Evolutionary conservation across 2,113 vertebrate species (phyloP).

Genomic region (Plestiodon gilberti): DNA sequence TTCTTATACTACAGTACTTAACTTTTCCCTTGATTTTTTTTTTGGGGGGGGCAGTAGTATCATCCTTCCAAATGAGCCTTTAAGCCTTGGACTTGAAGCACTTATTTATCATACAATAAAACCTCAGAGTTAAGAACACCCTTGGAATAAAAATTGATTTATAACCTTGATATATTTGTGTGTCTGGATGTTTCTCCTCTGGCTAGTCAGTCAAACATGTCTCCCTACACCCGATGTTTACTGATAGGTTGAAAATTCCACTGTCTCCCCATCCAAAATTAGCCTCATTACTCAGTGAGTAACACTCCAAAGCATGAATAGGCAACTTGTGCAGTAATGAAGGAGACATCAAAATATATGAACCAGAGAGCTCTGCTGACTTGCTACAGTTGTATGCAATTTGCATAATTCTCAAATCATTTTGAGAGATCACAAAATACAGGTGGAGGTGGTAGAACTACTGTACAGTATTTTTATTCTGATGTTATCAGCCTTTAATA

Average conservation of each 20-base stretch:
- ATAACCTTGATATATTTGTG: background rate
- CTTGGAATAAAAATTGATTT: conserved; percentile 4
- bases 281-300: background rate
- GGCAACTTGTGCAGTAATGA: background rate
- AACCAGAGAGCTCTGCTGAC: background rate
- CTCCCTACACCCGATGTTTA: background rate
- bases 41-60: conserved; percentile 11
- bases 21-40: background rate
- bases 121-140: background rate
- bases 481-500: background rate
- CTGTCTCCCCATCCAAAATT: background rate
- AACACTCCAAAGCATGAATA: background rate
- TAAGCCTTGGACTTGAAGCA: conserved; percentile 6
- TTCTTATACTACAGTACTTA: background rate
- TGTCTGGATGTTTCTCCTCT: conserved; percentile 5
- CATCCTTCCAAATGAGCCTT: background rate
- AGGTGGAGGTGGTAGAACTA: background rate
- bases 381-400: background rate
- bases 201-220: background rate
- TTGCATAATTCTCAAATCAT: background rate
- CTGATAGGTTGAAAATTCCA: background rate
- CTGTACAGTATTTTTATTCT: background rate
- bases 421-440: background rate
- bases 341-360: background rate
- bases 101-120: conserved; percentile 12